Evolutionary conservation across 2,113 vertebrate genomes (phyloP).

Genomic region (Astatoreochromis straeleni): DNA sequence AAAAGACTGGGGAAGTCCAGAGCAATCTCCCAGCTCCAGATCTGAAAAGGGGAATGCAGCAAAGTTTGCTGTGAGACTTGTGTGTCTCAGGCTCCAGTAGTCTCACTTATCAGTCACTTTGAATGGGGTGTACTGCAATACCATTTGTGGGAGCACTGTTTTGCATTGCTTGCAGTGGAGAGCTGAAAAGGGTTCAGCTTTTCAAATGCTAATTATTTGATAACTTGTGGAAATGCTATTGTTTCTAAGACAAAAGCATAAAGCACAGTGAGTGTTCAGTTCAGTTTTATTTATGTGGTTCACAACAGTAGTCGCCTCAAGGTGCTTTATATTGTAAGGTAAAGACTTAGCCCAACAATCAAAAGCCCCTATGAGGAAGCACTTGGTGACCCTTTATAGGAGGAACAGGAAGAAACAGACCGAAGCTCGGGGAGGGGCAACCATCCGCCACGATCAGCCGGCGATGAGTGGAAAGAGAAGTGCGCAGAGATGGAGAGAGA

Average conservation of each 20-base stretch:
- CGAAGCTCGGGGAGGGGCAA: not conserved
- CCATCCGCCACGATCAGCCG: rapidly evolving
- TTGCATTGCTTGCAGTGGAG: not conserved
- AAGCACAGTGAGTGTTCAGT: not conserved
- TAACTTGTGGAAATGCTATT: not conserved
- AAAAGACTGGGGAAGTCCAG: not conserved
- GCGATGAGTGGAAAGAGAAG: not conserved
- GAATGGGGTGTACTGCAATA: not conserved
- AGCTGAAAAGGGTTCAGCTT: not conserved
- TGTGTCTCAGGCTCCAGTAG: not conserved
- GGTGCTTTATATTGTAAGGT: not conserved
- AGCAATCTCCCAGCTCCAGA: not conserved
- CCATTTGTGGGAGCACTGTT: not conserved
- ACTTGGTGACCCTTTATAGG: not conserved
- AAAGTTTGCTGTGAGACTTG: not conserved
- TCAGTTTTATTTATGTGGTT: not conserved
- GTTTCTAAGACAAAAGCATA: not conserved
- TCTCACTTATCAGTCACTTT: not conserved
- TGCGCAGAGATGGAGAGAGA: rapidly evolving
- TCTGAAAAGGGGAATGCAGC: not conserved
- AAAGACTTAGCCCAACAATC: not conserved
- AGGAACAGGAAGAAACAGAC: not conserved
- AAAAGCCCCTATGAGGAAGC: not conserved
- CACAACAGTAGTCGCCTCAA: not conserved
- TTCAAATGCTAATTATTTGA: not conserved